Conservation (phyloP, 1,140 invertebrate species). For the Phortica variegata region DNA sequence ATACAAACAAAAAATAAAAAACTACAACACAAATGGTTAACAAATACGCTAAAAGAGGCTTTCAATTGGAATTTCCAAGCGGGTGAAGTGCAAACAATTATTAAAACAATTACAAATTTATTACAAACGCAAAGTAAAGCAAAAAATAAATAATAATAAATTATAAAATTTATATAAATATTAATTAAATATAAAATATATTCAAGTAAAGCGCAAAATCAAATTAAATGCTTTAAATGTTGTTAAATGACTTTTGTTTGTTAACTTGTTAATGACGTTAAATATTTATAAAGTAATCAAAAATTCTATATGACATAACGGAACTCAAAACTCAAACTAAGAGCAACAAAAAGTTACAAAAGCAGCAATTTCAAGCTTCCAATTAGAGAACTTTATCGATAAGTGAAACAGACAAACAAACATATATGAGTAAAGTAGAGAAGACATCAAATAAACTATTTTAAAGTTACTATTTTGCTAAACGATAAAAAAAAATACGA, state of each 20-base stretch:
- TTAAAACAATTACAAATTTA: constrained; percentile 12
- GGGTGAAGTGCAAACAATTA: constrained; percentile 8
- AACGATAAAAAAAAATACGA: neutral
- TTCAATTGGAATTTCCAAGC: constrained; percentile 17
- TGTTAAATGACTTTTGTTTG: constrained; percentile 6
- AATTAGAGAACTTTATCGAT: constrained; percentile 36
- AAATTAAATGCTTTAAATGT: constrained; percentile 1
- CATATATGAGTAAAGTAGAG: constrained; percentile 24
- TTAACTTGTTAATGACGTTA: neutral
- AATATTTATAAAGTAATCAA: neutral
- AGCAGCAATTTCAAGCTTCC: constrained; percentile 52
- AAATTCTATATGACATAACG: neutral
- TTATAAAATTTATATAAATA: constrained; percentile 21
- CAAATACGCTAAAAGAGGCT: constrained; percentile 30
- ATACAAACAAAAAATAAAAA: neutral
- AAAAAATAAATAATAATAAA: constrained; percentile 5
- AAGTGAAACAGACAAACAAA: constrained; percentile 15
- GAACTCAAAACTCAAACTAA: constrained; percentile 28
- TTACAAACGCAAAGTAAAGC: constrained; percentile 14
- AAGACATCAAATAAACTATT: neutral
- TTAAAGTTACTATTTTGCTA: constrained; percentile 27
- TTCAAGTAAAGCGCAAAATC: constrained; percentile 1
- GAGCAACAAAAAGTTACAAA: constrained; percentile 47
- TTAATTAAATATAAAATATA: constrained; percentile 26
- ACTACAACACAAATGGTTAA: neutral